Base-by-base conservation (phyloP, 2,888 invertebrate genomes). In the Hartigia nigra region DNA sequence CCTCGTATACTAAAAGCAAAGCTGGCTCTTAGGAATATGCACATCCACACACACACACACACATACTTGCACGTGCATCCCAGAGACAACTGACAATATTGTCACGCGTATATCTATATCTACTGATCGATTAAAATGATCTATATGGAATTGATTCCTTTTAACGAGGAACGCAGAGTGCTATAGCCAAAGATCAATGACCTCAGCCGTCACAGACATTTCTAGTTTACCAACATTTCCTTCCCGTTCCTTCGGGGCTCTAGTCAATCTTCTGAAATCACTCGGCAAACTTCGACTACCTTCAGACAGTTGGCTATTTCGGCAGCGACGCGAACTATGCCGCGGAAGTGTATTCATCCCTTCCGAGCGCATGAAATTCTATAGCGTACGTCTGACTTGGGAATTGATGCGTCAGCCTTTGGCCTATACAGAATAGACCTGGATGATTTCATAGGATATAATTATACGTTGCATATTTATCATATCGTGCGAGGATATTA, bases 261-360 rank as follows among this genome's bases (percentile, higher is more conserved):
- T 0, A 55, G 0, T 23, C 55, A 23, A 14, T 55, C 55, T 23
- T 55, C 55, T 5, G 23, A 2, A 55, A 55, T 5, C 9, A 55
- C 55, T 55, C 55, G 55, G 55, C 9, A 23, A 23, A 23, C 23
- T 5, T 9, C 85, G 84, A 84, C 84, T 82, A 85, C 85, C 86
- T 87, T 84, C 82, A 78, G 72, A 83, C 82, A 80, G 80, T 72
- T 9, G 31, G 78, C 87, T 86, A 88, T 88, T 88, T 88, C 85
- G 84, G 86, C 85, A 74, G 79, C 77, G 77, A 82, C 77, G 81
- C 76, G 72, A 79, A 79, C 77, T 77, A 81, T 81, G 82, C 76
- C 76, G 80, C 75, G 76, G 75, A 78, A 78, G 76, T 55, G 55
- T 55, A 23, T 55, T 9, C n/a, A n/a, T 55, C 23, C 55, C 55